Evolutionary conservation across 2,888 invertebrate species (phyloP).

Genomic region (Rotaria socialis): DNA sequence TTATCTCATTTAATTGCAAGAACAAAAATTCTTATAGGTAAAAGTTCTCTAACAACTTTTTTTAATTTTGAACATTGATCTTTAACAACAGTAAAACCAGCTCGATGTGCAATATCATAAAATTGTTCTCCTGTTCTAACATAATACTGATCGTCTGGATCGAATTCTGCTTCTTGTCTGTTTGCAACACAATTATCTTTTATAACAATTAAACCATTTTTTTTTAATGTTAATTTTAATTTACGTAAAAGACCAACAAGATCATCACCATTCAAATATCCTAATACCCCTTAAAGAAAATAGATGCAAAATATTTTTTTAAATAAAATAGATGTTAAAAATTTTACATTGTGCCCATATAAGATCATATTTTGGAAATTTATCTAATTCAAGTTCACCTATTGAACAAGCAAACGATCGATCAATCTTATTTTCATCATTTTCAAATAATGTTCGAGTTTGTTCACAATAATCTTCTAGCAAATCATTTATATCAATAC

Average conservation of each 20-base stretch:
- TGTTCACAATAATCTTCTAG: conserved; percentile 14
- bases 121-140: conserved; percentile 8
- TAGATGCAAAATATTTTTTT: background rate
- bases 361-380: background rate
- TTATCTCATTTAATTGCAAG: background rate
- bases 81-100: conserved; percentile 21
- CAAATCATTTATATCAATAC: conserved; percentile 27
- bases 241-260: background rate
- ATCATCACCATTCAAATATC: background rate
- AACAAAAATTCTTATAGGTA: conserved; percentile 26
- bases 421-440: background rate
- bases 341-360: conserved; percentile 21
- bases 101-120: conserved; percentile 29
- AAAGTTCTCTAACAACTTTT: conserved; percentile 11
- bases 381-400: background rate
- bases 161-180: background rate
- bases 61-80: conserved; percentile 34
- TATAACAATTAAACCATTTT: conserved; percentile 3
- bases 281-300: background rate
- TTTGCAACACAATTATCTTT: conserved; percentile 27
- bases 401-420: background rate
- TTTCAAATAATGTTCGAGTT: background rate
- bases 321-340: background rate
- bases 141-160: conserved; percentile 34
- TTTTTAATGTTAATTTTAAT: conserved; percentile 9